Percentiles rank a stretch among this genome's conserved stretches.
phyloP scores from a whole-genome alignment of 2,888 invertebrate genomes.

The Ptilodon capucinus region DNA sequence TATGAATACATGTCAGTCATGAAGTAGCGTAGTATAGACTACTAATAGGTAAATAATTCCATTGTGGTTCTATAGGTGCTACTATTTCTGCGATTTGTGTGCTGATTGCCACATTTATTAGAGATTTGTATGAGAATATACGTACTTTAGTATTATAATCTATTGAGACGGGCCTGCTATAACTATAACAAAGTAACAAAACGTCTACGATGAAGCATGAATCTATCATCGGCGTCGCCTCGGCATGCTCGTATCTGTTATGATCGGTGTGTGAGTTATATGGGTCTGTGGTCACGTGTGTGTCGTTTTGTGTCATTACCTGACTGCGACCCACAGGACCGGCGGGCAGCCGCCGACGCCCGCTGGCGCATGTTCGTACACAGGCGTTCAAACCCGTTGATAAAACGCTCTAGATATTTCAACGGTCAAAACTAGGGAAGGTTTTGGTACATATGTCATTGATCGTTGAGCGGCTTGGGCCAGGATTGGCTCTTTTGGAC shows the following conservation, averaged over 20 bases:
- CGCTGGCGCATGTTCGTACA: slow-evolving; percentile 41
- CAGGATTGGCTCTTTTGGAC: no score
- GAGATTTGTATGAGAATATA: background rate
- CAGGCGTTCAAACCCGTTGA: slow-evolving; percentile 34
- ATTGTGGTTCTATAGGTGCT: background rate
- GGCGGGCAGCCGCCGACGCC: slow-evolving; percentile 47
- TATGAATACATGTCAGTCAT: no score
- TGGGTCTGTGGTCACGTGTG: slow-evolving; percentile 39
- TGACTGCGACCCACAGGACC: slow-evolving; percentile 55
- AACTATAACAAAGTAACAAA: background rate
- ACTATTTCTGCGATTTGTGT: background rate
- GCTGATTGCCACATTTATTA: background rate
- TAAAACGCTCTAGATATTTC: slow-evolving; percentile 1
- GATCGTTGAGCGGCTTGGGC: no score
- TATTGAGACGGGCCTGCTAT: background rate
- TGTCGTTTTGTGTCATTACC: slow-evolving; percentile 70
- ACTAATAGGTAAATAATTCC: background rate
- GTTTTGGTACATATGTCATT: no score
- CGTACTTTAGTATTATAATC: background rate
- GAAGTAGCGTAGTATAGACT: background rate
- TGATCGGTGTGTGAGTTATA: slow-evolving; percentile 58
- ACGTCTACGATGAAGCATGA: slow-evolving; percentile 1
- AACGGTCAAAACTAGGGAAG: no score
- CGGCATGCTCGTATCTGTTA: slow-evolving; percentile 46
- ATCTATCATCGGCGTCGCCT: slow-evolving; percentile 34